A percentile compares a stretch with the other conserved stretches of the same genome.
These are phyloP conservation scores for Stomorhina lunata DNA, from an alignment of 2,888 invertebrate genomes.

Conservation along the genomic window DNA sequence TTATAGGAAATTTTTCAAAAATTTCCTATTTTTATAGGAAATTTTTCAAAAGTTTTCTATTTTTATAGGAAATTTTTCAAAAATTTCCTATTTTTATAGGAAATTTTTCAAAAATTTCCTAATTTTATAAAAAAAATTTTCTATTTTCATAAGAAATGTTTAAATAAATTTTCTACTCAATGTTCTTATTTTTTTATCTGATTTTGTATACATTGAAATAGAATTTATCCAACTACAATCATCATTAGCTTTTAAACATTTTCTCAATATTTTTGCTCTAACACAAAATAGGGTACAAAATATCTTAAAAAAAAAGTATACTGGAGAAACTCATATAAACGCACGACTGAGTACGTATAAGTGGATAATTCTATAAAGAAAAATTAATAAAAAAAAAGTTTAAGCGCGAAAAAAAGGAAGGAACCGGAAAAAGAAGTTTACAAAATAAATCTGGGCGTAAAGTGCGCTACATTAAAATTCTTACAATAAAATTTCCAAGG, in stretches of 20 bases:
- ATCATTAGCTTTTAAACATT: slow-evolving; percentile 50
- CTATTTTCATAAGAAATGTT: not conserved
- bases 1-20: too few species aligned
- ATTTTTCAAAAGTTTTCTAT: too few species aligned
- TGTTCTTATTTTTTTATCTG: not conserved
- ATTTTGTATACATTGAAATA: not conserved
- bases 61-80: too few species aligned
- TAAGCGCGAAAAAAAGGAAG: not conserved
- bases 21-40: not conserved
- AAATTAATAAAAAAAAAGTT: slow-evolving; percentile 48
- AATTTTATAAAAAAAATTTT: too few species aligned
- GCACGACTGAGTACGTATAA: slow-evolving; percentile 64
- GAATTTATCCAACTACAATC: slow-evolving; percentile 21
- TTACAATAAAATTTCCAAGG: too few species aligned
- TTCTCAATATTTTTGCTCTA: not conserved
- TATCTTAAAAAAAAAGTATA: not conserved
- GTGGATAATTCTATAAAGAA: slow-evolving; percentile 64
- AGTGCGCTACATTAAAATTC: too few species aligned
- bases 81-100: not conserved
- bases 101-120: too few species aligned
- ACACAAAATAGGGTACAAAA: not conserved
- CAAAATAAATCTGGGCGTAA: too few species aligned
- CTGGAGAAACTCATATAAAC: slow-evolving; percentile 44
- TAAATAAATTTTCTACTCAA: not conserved
- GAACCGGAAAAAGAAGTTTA: not conserved